Base-by-base conservation (phyloP, 1,140 invertebrate genomes). In the Gonioctena quinquepunctata region DNA sequence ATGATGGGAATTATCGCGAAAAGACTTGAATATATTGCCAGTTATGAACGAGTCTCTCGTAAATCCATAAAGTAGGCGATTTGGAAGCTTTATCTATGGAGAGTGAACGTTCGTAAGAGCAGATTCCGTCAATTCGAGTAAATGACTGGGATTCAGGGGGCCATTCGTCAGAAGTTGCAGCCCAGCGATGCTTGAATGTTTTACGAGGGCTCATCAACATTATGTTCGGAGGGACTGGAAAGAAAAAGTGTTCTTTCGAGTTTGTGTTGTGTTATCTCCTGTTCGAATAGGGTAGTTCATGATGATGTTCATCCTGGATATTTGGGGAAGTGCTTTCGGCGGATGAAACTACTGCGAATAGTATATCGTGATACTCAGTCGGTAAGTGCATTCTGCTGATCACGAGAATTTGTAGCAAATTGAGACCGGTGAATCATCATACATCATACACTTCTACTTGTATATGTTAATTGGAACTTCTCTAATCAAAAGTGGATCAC, bases 1-100 rank as follows among this genome's bases (percentile, higher is more conserved):
- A 42, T 42, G 33, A 42, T n/a, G 33, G 33, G 7, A 54, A 54
- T 54, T 54, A 54, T 54, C 52, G 52, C 52, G 52, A 54, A 54
- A 54, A 42, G 52, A 6, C n/a, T 18, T 23, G 52, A 54, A 54
- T 54, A 54, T 54, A 54, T 54, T 54, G 52, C 52, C 52, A 18
- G 52, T 54, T 42, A 42, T 42, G 33, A 42, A 42, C 33, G 33
- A 42, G 33, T 42, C 19, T 3, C n/a, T 23, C 8, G 19, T 54
- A 54, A 54, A 54, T 54, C 52, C 52, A 23, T 13, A 7, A 54
- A 19, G 52, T 16, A 22, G 52, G 13, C 52, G 4, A 54, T 54
- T 23, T 23, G 52, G 22, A 54, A 18, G 52, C 18, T 54, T 54
- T 54, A 54, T 54, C 52, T 54, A 54, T 54, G 19, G n/a, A 42